Evolutionary conservation across 2,888 invertebrate species (phyloP), one percentile per base, ranked within the genome.

Genomic region (Drosophila neonasuta): DNA sequence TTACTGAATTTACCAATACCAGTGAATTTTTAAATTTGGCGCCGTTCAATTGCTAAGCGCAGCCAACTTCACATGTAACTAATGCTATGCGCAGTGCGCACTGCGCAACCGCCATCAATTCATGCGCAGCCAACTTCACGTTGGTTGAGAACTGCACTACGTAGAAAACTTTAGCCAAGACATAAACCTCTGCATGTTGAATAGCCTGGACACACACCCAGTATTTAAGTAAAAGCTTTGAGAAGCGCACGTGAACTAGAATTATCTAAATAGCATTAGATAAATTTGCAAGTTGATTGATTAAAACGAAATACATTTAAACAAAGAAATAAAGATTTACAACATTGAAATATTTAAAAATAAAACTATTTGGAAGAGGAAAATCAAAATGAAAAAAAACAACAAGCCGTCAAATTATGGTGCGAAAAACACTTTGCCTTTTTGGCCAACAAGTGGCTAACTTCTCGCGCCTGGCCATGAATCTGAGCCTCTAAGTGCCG

Each of bases 341-440:
- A n/a, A 30, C 11, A 30, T 7, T 9, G 11, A 4, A 34, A 10
- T 32, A 10, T 34, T 36, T 6, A 5, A 5, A n/a, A 11, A n/a
- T n/a, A 11, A n/a, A 11, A 36, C 15, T 10, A 32, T 10, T 32
- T 32, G 6, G 6, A 32, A 32, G 10, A 0, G 1, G 11, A 32
- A 39, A 39, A n/a, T n/a, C 11, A 39, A n/a, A 15, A 15, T 15
- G 15, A 13, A n/a, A 17, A 13, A 42, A n/a, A 39, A 56, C 3
- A 70, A 52, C 11, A 68, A 48, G 36, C 39, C 52, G 61, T 66
- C 42, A 61, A 65, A 68, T 80, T 60, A 67, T 61, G 63, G 48
- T 57, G 75, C 49, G 54, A 52, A 52, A 64, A 79, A 63, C 73
- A 67, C 71, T 68, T 77, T 78, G 79, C 79, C 61, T 41, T 66